Evolutionary conservation across 2,888 invertebrate genomes (phyloP), one percentile per base, ranked within the genome.

Genomic region (Plebejus anna): DNA sequence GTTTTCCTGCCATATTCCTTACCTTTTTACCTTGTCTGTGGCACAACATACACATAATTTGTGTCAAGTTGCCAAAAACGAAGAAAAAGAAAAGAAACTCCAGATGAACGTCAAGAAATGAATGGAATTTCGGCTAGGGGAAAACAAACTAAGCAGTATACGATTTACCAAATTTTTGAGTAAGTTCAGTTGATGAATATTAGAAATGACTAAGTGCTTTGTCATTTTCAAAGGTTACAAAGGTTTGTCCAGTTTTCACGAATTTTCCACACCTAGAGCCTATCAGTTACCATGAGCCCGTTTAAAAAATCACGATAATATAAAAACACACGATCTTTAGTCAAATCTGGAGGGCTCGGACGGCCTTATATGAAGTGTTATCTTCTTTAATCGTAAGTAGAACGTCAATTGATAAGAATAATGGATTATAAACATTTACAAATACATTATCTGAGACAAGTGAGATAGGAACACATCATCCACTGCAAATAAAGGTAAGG

Each of bases 391-490:
- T 73, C 73, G 28, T 51, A 73, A 73, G 73, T 73, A 32, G 73
- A 55, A 55, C 73, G 73, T 55, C 73, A 32, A 32, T 73, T 55
- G 73, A 73, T 73, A 73, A 73, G n/a, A 55, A 55, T 51, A 55
- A 73, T 55, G 55, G 73, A 73, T 73, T 73, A 72, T 47, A 42
- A 22, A 47, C 72, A 22, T 72, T 51, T 73, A 73, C 47, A 73
- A 22, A 73, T 55, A 73, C 47, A 55, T 73, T 73, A 73, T 51
- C 72, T 51, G 47, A 9, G 51, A 28, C 47, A 13, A 72, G 38
- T 42, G 38, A 22, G 55, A 51, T 76, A 75, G 61, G 59, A 76
- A 66, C 66, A 66, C 66, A 36, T 36, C 36, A 66, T 66, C 36
- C 32, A 66, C 13, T 4, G 32, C 66, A 66, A 66, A 66, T 66